Percentiles rank a stretch among this genome's conserved stretches.
phyloP scores from a whole-genome alignment of 1,140 invertebrate species.

The Zaprionus ornatus region DNA sequence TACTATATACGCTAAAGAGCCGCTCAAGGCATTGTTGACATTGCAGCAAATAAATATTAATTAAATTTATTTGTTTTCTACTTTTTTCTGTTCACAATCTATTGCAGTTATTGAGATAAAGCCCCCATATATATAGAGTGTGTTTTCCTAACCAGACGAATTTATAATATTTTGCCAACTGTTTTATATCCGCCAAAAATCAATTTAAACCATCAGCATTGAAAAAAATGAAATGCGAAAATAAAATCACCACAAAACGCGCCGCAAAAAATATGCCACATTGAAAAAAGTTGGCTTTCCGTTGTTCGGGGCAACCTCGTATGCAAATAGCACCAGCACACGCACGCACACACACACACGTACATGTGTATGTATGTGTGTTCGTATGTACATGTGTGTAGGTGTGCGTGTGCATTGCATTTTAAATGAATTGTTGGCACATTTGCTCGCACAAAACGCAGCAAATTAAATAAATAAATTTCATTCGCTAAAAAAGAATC shows the following conservation, averaged over 20 bases:
- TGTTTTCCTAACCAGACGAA: background rate
- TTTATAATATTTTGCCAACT: slow-evolving; percentile 32
- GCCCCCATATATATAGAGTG: slow-evolving; percentile 2
- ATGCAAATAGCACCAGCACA: slow-evolving; percentile 47
- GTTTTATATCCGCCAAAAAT: slow-evolving; percentile 40
- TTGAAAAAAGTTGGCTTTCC: slow-evolving; percentile 67
- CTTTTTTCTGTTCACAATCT: background rate
- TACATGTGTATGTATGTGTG: slow-evolving; percentile 11
- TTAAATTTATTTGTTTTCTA: slow-evolving; percentile 13
- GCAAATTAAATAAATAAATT: slow-evolving; percentile 77
- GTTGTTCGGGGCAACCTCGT: slow-evolving; percentile 62
- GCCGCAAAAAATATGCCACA: slow-evolving; percentile 61
- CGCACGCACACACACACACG: slow-evolving; percentile 2
- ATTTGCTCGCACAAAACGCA: slow-evolving; percentile 67
- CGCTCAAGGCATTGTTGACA: slow-evolving; percentile 15
- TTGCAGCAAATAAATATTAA: slow-evolving; percentile 29
- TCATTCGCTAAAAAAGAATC: slow-evolving; percentile 58
- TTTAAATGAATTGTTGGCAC: slow-evolving; percentile 78
- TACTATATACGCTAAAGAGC: background rate
- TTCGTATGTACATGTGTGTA: background rate
- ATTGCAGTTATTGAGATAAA: background rate
- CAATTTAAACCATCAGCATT: slow-evolving; percentile 29
- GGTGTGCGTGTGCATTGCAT: slow-evolving; percentile 22
- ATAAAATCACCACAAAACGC: slow-evolving; percentile 53
- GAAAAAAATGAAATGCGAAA: slow-evolving; percentile 16